These are phyloP conservation scores for Ptychodera flava DNA, from an alignment of 35 echinoderm and acorn worm genomes.

Conservation along the genomic window DNA sequence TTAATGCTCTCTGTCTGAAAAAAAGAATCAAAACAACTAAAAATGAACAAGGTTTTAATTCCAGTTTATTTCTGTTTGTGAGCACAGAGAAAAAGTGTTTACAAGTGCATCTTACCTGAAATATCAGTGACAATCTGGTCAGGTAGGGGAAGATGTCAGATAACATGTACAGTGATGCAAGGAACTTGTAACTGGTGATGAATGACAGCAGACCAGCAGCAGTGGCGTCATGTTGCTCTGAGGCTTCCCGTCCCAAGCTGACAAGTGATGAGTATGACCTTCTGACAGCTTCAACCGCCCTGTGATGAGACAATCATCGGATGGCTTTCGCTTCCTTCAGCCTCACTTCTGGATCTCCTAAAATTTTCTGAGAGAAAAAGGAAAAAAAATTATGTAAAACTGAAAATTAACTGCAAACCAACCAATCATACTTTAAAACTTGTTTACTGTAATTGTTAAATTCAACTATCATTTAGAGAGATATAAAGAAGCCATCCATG, in stretches of 20 bases:
- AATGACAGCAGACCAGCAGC: not conserved
- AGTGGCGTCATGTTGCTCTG: not conserved
- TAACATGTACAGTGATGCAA: not conserved
- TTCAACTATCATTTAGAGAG: no score
- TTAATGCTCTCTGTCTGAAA: no score
- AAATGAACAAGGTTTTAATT: no score
- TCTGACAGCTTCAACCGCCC: not conserved
- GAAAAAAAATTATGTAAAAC: not conserved
- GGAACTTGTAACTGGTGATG: not conserved
- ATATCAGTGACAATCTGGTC: constrained; percentile 10
- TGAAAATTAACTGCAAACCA: not conserved
- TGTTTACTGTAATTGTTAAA: no score
- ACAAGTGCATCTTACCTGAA: no score
- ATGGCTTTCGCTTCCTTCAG: constrained; percentile 7
- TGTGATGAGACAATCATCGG: not conserved
- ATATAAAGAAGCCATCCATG: no score
- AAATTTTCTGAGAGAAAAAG: not conserved
- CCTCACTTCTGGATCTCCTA: not conserved
- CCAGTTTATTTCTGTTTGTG: no score
- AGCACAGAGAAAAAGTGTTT: no score
- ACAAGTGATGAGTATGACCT: not conserved
- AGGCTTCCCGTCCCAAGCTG: constrained; percentile 4
- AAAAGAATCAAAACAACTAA: no score
- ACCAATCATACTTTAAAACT: not conserved
- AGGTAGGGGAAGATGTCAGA: constrained; percentile 1